Base-by-base conservation (phyloP, 2,797 vertebrate species). In the Mus minutoides region DNA sequence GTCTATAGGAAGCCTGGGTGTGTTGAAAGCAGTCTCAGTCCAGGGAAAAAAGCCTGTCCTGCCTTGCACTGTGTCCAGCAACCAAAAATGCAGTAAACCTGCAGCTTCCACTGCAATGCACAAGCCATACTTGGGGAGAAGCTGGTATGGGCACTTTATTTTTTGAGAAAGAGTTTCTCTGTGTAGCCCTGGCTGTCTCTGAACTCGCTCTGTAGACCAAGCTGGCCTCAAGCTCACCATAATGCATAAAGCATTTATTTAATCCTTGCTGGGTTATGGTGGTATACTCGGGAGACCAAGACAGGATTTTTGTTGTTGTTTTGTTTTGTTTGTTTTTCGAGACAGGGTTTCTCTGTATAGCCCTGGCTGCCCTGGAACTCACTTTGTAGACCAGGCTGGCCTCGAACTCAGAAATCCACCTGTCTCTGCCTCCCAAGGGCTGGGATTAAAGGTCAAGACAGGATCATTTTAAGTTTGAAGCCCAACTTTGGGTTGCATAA, bases 241-340 rank as follows among this genome's bases (percentile, higher is more conserved):
- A n/a, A 69, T n/a, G 64, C 34, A 69, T 6, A 69, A 75, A 93
- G n/a, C 92, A 94, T 34, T 69, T 67, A 94, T 34, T 69, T 67
- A n/a, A 26, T 67, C 83, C 60, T 90, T 52, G 56, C 73, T 62
- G 58, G 31, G 56, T 46, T 46, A 79, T 52, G 22, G 60, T 79
- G 43, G 24, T 52, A 3, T 26, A 80, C 19, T 71, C 62, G 43
- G 43, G 21, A 22, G 19, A n/a, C 17, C 3, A 24, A 46, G 26
- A 52, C 49, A 43, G 26, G 49, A 43, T 22, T 46, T 46, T 46
- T 46, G 3, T 46, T 46, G 3, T 46, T 4, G 6, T 46, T 46
- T 4, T 46, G 3, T 46, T 46, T 46, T 46, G 43, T 3, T 46
- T 46, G n/a, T n/a, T 46, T 46, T 46, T 46, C 4, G 43, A 46